Base-by-base conservation (phyloP, 2,797 vertebrate genomes). In the Silurus aristotelis region DNA sequence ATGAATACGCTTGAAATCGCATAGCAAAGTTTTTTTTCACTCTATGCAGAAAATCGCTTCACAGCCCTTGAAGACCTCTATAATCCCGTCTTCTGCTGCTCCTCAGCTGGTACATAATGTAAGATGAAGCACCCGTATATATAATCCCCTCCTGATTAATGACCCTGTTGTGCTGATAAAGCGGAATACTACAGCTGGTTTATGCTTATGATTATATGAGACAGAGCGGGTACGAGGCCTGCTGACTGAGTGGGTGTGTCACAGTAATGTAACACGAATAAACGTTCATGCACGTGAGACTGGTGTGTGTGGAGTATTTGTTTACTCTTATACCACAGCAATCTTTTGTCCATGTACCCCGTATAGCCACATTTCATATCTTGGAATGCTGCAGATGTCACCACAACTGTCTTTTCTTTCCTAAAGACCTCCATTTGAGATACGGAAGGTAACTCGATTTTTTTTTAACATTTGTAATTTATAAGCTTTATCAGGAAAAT, bases 261-360 rank as follows among this genome's bases (percentile, higher is more conserved):
- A 5, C 75, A 77, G 63, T 82, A 82, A 81, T 46, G 61, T 75
- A 46, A 46, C 20, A 38, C 56, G 46, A 85, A 83, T 86, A 86
- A 86, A 86, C 61, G 15, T 61, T 52, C 10, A 58, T 82, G 52
- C n/a, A 43, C 66, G 38, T n/a, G 25, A 20, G 4, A 60, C 48
- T 9, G 43, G 52, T 55, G 17, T 73, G 22, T 46, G 20, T 9
- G 72, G 7, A 68, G 67, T 43, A 31, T 71, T 71, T 71, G n/a
- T 22, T 48, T 48, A 8, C 70, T 46, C 31, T 72, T n/a, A 48
- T 3, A 48, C 52, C 6, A 22, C 75, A 60, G 3, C 17, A 60
- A 17, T 1, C 2, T 68, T 68, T 43, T 10, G 38, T 20, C 67
- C 66, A 31, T 68, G 1, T 67, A 15, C 25, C 20, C 20, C 22